Conservation (phyloP, 2,797 vertebrate genomes). For the Lithobates pipiens region DNA sequence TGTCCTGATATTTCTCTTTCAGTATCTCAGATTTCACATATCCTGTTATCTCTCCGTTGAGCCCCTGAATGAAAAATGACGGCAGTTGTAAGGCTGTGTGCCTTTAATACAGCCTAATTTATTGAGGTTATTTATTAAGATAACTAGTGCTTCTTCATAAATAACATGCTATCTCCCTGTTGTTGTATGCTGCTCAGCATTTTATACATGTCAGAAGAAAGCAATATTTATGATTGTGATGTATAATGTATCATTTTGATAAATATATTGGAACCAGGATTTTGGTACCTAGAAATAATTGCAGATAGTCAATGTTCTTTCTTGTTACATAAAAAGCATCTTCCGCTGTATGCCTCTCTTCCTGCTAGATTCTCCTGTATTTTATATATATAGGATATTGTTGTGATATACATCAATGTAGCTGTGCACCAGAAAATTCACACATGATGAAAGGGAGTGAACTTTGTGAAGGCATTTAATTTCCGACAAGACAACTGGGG, state of each 20-base stretch:
- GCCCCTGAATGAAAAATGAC: constrained; percentile 2
- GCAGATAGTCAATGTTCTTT: background rate
- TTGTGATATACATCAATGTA: too few relatives aligned
- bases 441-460: background rate
- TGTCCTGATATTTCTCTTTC: background rate
- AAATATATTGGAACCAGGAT: background rate
- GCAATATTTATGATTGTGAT: constrained; percentile 28
- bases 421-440: too few relatives aligned
- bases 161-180: constrained; percentile 29
- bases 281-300: background rate
- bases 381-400: too few relatives aligned
- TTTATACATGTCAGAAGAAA: constrained; percentile 37
- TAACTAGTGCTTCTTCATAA: constrained; percentile 20
- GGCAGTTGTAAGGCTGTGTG: background rate
- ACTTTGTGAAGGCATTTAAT: background rate
- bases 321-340: background rate
- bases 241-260: constrained; percentile 16
- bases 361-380: background rate
- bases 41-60: background rate
- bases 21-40: background rate
- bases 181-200: constrained; percentile 16
- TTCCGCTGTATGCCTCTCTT: background rate
- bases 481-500: background rate
- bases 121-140: constrained; percentile 19
- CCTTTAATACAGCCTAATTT: constrained; percentile 4